Base-by-base conservation (phyloP, 2,113 vertebrate genomes). In the Oryzias javanicus region DNA sequence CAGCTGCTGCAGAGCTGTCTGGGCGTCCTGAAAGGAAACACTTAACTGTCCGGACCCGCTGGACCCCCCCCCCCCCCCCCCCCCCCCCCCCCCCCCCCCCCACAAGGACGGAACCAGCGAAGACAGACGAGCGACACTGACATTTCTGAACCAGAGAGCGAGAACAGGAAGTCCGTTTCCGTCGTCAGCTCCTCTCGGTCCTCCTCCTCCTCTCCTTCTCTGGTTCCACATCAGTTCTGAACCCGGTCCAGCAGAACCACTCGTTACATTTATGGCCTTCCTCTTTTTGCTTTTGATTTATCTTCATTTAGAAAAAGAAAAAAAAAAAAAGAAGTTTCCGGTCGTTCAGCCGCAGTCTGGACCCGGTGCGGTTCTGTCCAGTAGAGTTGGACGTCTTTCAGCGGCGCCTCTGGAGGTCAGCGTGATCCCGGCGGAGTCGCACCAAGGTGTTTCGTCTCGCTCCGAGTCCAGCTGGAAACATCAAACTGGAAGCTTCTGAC, bases 1-100 rank as follows among this genome's bases (percentile, higher is more conserved):
- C 97, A 99, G 83, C 85, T 99, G 87, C 88, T 98, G 90, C 97
- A 99, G 90, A 97, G 95, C 89, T 99, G 96, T 84, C 85, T 99
- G 86, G 91, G 94, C 20, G 93, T 98, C 83, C 88, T 98, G 80
- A 98, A 95, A 73, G 95, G 95, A 55, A 96, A 98, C 88, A 95
- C 94, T 89, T 99, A 98, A 94, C 79, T 79, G 83, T 64, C 72
- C 47, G 41, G 20, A 57, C 16, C 50, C 14, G 0, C 67, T 45
- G 29, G 46, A 19, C n/a, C 59, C 40, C 44, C n/a, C n/a, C n/a
- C n/a, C n/a, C n/a, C n/a, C n/a, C n/a, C n/a, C n/a, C n/a, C 46
- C 67, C 6, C n/a, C 59, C 40, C 44, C n/a, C 59, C 40, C 44
- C n/a, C 59, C 40, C 44, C n/a, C 59, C 40, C 44, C 46, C 67